Conservation (phyloP, 2,113 vertebrate genomes). For the Calypte anna region DNA sequence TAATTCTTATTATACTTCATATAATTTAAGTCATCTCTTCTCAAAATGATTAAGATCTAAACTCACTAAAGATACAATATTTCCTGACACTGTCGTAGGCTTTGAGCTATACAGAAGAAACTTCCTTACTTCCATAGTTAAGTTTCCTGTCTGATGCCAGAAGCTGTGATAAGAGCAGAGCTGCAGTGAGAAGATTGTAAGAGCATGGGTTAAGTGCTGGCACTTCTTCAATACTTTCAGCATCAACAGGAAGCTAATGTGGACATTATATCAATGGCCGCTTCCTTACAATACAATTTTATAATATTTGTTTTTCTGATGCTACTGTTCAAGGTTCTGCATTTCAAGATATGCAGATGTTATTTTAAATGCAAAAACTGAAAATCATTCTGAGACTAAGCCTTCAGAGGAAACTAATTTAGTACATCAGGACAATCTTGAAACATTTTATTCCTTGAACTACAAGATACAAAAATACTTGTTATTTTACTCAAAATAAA, state of each 20-base stretch:
- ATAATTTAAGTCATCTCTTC: conserved; percentile 44
- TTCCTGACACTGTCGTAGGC: conserved; percentile 69
- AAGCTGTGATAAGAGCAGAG: conserved; percentile 76
- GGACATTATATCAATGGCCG: conserved; percentile 80
- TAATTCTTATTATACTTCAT: neutral
- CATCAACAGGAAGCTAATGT: conserved; percentile 84
- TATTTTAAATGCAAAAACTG: conserved; percentile 36
- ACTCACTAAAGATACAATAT: conserved; percentile 61
- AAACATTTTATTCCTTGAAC: neutral
- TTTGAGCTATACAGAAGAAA: conserved; percentile 71
- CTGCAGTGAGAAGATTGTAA: conserved; percentile 79
- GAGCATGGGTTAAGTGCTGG: conserved; percentile 70
- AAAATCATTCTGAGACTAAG: neutral
- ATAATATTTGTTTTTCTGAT: conserved; percentile 76
- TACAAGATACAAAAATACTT: neutral
- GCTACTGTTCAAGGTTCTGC: conserved; percentile 69
- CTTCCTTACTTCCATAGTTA: conserved; percentile 78
- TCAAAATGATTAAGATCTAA: conserved; percentile 53
- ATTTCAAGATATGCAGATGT: conserved; percentile 69
- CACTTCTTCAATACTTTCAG: conserved; percentile 75
- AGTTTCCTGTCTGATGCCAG: conserved; percentile 78
- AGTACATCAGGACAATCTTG: neutral
- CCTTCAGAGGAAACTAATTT: neutral
- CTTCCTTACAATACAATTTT: conserved; percentile 79
- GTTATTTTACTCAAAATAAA: neutral